Evolutionary conservation across 2,113 vertebrate genomes (phyloP), one percentile per base, ranked within the genome.

Genomic region (Corapipo altera): DNA sequence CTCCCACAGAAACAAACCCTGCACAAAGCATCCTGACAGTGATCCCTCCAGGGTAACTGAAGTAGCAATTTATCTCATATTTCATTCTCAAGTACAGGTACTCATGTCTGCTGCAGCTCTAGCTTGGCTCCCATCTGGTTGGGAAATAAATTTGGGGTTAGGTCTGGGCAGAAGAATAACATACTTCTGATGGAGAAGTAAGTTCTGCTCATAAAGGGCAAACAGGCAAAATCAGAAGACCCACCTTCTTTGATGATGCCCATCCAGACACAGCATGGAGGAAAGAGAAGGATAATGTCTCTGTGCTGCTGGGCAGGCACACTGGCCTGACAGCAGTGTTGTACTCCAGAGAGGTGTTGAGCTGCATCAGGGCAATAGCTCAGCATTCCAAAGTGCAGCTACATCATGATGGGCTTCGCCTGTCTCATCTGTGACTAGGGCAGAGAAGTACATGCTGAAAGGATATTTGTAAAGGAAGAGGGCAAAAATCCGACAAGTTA

Each of bases 1-100:
- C 41, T 89, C 43, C 49, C 55, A 37, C 43, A 33, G 54, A 90
- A 71, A 71, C 67, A 89, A 93, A 85, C 15, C 75, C 88, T 83
- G 90, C 73, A 81, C 59, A 83, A n/a, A 94, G 52, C 62, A 94
- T 91, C 14, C 74, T 70, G 27, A 67, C 33, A 37, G 78, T 28
- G n/a, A 95, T 92, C 33, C 54, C 69, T 65, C 78, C 77, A 33
- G 72, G 39, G 44, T 80, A 70, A 30, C 65, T 48, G 51, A 64
- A 75, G n/a, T n/a, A 70, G 32, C 88, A 69, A 75, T 83, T 94
- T 52, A 49, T 85, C 41, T 94, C 88, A 91, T 70, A 88, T 74
- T 46, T 75, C 43, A 27, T 55, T 90, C 48, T 85, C 46, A 44
- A 93, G 80, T 58, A 74, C 62, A 16, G 85, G 69, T 24, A 81